These are phyloP conservation scores for Pachymerium ferrugineum DNA, from an alignment of 2,888 invertebrate species.

Conservation along the genomic window DNA sequence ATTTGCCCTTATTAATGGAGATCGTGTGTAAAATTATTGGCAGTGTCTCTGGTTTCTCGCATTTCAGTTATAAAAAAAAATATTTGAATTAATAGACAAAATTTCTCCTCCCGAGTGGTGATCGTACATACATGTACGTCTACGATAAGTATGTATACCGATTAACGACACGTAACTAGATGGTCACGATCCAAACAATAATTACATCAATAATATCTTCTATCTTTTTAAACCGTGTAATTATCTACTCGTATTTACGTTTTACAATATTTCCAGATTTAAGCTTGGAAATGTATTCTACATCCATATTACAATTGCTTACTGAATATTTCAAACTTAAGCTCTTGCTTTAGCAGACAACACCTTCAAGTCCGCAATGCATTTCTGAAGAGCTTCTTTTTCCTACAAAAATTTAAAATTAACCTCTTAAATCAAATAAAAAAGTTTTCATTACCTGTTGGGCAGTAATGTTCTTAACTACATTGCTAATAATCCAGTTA, in stretches of 20 bases:
- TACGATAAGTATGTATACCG: no score
- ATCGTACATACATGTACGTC: no score
- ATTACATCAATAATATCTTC: no score
- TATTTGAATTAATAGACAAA: no score
- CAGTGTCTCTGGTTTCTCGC: no score
- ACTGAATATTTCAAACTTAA: background rate
- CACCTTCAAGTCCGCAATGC: constrained; percentile 74
- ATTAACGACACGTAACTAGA: no score
- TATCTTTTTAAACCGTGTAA: background rate
- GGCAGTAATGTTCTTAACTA: constrained; percentile 79
- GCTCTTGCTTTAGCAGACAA: constrained; percentile 53
- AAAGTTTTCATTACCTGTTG: constrained; percentile 57
- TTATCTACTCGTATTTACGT: background rate
- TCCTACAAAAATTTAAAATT: constrained; percentile 56
- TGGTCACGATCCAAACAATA: no score
- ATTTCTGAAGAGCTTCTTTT: constrained; percentile 79
- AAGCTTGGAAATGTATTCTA: background rate
- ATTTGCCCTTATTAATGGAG: no score
- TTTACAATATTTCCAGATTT: background rate
- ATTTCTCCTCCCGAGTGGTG: no score
- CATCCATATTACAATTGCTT: background rate
- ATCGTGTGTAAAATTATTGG: no score
- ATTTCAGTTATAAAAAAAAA: no score
- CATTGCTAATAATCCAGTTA: constrained; percentile 81
- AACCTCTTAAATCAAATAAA: constrained; percentile 28